These are phyloP conservation scores for Eristalinus sepulchralis DNA, from an alignment of 2,888 invertebrate species.

Conservation along the genomic window DNA sequence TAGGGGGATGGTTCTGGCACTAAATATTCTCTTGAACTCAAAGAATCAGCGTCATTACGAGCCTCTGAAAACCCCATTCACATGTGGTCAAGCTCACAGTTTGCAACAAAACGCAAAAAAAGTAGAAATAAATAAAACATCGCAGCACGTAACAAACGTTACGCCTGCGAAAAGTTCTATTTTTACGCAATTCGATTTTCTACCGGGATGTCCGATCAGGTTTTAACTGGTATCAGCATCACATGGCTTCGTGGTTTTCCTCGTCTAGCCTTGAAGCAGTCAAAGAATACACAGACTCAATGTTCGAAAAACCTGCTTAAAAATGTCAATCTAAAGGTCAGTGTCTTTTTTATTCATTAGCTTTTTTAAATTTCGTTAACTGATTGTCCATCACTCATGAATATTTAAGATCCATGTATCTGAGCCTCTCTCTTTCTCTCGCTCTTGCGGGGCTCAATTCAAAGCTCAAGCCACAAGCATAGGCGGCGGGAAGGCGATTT, in stretches of 20 bases:
- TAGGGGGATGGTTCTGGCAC: no score
- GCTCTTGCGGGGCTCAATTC: background rate
- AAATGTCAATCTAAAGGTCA: constrained; percentile 61
- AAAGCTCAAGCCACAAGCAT: background rate
- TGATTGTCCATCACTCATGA: constrained; percentile 24
- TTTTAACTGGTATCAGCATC: background rate
- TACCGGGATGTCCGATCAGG: constrained; percentile 10
- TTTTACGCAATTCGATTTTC: background rate
- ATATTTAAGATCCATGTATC: constrained; percentile 17
- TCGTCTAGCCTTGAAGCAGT: constrained; percentile 11
- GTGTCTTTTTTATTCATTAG: constrained; percentile 43
- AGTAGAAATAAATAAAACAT: no score
- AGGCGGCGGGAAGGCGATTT: background rate
- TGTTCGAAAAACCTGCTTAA: constrained; percentile 31
- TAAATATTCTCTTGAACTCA: no score
- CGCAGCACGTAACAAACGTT: background rate
- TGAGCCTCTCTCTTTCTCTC: background rate
- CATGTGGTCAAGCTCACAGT: no score
- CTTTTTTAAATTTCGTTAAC: constrained; percentile 11
- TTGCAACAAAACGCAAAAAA: no score
- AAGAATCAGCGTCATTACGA: no score
- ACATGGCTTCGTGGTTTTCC: constrained; percentile 11
- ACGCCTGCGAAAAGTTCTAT: background rate
- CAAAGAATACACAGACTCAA: constrained; percentile 20
- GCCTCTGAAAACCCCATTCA: no score